These are phyloP conservation scores for Dinothrombium tinctorium DNA, from an alignment of 1,140 invertebrate genomes.

Conservation along the genomic window DNA sequence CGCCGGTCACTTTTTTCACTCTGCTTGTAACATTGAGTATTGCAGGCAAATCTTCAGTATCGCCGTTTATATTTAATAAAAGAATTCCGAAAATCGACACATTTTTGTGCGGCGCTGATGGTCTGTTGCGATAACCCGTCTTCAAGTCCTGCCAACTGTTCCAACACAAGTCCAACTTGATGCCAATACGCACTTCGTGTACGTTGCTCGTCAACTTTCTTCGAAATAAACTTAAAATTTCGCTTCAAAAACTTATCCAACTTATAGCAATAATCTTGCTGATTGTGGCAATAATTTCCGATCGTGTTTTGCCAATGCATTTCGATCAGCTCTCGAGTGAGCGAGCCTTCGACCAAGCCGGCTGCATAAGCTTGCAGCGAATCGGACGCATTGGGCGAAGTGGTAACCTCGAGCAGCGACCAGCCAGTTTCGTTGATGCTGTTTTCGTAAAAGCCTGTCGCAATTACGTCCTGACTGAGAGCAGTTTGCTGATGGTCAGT, in stretches of 20 bases:
- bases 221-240: constrained; percentile 35
- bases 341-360: constrained; percentile 53
- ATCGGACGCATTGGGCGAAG: constrained; percentile 29
- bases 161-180: constrained; percentile 31
- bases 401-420: too few species aligned
- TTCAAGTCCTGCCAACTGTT: constrained; percentile 26
- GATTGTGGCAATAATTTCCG: constrained; percentile 35
- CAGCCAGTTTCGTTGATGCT: too few species aligned
- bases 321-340: constrained; percentile 54
- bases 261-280: constrained; percentile 37
- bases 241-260: constrained; percentile 37
- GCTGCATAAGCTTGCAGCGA: constrained; percentile 58
- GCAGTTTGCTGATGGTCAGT: too few species aligned
- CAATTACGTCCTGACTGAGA: too few species aligned
- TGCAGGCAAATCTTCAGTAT: constrained; percentile 49
- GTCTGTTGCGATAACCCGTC: constrained; percentile 21
- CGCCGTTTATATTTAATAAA: constrained; percentile 30
- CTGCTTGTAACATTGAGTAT: too few species aligned
- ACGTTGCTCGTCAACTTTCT: constrained; percentile 26
- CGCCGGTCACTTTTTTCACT: constrained; percentile 16
- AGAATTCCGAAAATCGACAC: not conserved
- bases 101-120: not conserved
- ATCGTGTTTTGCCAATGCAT: constrained; percentile 55
- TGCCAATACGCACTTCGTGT: constrained; percentile 45
- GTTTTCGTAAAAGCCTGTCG: too few species aligned